Conservation (phyloP, 1,140 invertebrate species). For the Helicoverpa zea region DNA sequence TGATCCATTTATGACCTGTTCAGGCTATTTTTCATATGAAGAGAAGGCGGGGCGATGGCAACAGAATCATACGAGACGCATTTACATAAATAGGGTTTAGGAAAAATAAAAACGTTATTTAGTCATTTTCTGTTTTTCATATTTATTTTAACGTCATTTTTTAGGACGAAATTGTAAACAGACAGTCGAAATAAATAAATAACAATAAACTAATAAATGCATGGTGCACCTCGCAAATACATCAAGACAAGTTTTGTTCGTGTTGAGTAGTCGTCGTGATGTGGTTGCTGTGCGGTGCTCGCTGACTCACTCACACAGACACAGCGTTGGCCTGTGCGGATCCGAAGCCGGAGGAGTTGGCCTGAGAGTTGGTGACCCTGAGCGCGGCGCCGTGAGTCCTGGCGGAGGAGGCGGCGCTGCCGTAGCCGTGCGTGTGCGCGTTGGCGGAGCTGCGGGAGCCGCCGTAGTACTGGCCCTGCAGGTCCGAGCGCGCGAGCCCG, state of each 20-base stretch:
- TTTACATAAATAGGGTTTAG: neutral
- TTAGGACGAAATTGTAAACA: neutral
- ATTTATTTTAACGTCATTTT: neutral
- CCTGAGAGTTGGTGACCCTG: conserved; percentile 72
- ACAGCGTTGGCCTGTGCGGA: conserved; percentile 70
- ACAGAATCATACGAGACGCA: neutral
- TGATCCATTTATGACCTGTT: too few relatives aligned
- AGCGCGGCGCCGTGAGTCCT: conserved; percentile 69
- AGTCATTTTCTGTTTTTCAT: neutral
- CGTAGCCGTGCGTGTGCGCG: conserved; percentile 68
- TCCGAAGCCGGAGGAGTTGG: conserved; percentile 71
- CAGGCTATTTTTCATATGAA: too few relatives aligned
- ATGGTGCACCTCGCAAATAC: conserved; percentile 68
- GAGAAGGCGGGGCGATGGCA: neutral
- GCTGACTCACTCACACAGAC: conserved; percentile 50
- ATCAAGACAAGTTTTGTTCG: conserved; percentile 76
- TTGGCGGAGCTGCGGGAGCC: conserved; percentile 64
- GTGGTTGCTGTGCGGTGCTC: conserved; percentile 64
- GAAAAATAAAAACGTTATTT: neutral
- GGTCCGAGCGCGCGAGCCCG: conserved; percentile 42
- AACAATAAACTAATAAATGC: conserved; percentile 69
- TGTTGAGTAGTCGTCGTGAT: conserved; percentile 73
- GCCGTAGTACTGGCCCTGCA: conserved; percentile 54
- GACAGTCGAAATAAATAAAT: conserved; percentile 52
- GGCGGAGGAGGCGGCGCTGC: conserved; percentile 68